phyloP scores from a whole-genome alignment of 2,888 invertebrate genomes.

The Adelphocoris suturalis region DNA sequence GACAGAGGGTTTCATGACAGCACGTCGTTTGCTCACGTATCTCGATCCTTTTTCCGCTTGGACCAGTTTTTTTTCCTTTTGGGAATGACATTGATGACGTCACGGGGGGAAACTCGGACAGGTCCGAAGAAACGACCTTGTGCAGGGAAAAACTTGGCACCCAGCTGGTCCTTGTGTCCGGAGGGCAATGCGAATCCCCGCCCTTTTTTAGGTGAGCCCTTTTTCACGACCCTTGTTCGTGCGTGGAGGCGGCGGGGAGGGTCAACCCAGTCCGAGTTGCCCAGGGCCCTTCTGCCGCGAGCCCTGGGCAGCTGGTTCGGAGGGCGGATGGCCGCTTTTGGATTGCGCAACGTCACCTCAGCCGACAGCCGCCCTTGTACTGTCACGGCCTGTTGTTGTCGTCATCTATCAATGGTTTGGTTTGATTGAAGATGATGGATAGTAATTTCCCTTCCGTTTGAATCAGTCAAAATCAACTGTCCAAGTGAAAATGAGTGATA shows the following conservation, averaged over 20 bases:
- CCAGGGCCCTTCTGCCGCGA: background rate
- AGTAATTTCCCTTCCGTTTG: background rate
- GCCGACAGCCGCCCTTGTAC: background rate
- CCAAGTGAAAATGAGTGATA: background rate
- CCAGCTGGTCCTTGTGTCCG: background rate
- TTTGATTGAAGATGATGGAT: conserved; percentile 3
- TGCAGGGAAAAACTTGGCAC: background rate
- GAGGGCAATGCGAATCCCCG: background rate
- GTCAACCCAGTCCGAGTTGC: conserved; percentile 7
- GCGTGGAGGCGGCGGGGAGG: background rate
- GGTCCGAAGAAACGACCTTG: conserved; percentile 21
- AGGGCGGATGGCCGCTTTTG: background rate
- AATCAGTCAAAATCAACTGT: background rate
- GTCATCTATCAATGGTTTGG: background rate
- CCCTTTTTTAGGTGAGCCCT: background rate
- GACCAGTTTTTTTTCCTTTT: background rate
- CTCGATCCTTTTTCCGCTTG: background rate
- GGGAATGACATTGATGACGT: background rate
- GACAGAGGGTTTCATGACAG: background rate
- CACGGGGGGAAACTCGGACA: conserved; percentile 4
- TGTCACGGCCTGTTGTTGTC: background rate
- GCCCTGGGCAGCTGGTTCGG: background rate
- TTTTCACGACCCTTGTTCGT: conserved; percentile 2
- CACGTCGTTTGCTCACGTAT: background rate
- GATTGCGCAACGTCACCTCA: conserved; percentile 11